Conservation (phyloP, 2,888 invertebrate genomes). For the Tineola bisselliella region DNA sequence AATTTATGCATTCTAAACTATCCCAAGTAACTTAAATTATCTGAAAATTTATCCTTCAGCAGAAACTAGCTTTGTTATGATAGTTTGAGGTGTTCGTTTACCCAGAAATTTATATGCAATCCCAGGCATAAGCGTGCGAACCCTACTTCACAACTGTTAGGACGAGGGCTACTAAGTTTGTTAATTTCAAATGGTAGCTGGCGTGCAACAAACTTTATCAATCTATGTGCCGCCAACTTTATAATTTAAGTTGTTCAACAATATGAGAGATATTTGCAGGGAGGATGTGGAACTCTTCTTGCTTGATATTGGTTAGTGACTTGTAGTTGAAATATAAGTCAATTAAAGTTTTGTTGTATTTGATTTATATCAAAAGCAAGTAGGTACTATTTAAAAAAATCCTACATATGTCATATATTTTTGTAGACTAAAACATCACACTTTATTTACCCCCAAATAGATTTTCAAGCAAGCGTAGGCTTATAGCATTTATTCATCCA, state of each 20-base stretch:
- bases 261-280: background rate
- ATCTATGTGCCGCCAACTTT: slow-evolving; percentile 38
- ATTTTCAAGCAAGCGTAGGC: background rate
- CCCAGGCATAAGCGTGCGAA: slow-evolving; percentile 28
- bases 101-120: slow-evolving; percentile 36
- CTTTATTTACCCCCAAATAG: background rate
- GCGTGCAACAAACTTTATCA: slow-evolving; percentile 49
- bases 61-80: background rate
- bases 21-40: background rate
- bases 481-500: slow-evolving; percentile 3
- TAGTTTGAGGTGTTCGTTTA: slow-evolving; percentile 4
- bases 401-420: background rate
- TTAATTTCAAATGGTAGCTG: slow-evolving; percentile 47
- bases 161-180: slow-evolving; percentile 38
- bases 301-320: too few species aligned
- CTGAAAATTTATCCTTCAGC: background rate
- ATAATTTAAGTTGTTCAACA: slow-evolving; percentile 10
- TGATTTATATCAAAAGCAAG: too few species aligned
- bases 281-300: background rate
- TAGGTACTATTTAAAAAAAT: too few species aligned
- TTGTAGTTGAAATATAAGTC: too few species aligned
- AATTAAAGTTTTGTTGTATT: too few species aligned
- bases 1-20: background rate
- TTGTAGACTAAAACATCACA: background rate
- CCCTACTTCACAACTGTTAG: slow-evolving; percentile 20